Evolutionary conservation across 2,113 vertebrate genomes (phyloP), one percentile per base, ranked within the genome.

Genomic region (Panthera tigris): DNA sequence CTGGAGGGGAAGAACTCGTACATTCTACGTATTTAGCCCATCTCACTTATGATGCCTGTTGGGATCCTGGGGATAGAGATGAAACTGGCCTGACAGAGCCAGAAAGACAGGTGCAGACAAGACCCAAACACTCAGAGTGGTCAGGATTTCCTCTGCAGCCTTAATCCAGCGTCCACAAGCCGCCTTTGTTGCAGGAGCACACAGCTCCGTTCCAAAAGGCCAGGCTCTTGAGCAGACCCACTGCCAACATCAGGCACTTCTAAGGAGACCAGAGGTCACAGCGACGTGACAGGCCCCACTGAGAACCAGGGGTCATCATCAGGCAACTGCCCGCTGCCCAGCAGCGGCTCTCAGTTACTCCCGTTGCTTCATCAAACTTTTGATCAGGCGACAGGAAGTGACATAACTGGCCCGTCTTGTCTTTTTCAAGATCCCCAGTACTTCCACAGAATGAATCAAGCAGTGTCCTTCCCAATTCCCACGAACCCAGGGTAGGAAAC

Each of bases 401-500:
- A 96, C 96, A 97, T 29, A 97, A 98, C 33, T 65, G 78, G 39
- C 96, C 96, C n/a, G 81, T 66, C 85, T 86, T 96, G 84, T 80
- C 87, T 79, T 97, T 86, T 91, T 63, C 39, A 78, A 82, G 85
- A 93, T 95, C 98, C 95, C 96, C 68, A 97, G 90, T 95, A 96
- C 94, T 71, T 27, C 82, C 94, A 27, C 10, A 82, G 98, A 98
- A 97, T 97, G 98, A 99, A 98, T 97, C 94, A 97, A 94, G 94
- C 94, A 96, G 95, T 97, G 98, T 98, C 97, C 97, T 94, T 95
- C 45, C 0, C 23, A 63, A 94, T 98, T 99, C 98, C 98, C 99
- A 98, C 1, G 98, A 98, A 98, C 98, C 96, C 83, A 5, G 68
- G 50, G 94, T 73, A 98, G 98, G 98, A 98, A 98, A 97, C 83